phyloP scores from a whole-genome alignment of 2,113 vertebrate species.

The Machaerirhynchus nigripectus region DNA sequence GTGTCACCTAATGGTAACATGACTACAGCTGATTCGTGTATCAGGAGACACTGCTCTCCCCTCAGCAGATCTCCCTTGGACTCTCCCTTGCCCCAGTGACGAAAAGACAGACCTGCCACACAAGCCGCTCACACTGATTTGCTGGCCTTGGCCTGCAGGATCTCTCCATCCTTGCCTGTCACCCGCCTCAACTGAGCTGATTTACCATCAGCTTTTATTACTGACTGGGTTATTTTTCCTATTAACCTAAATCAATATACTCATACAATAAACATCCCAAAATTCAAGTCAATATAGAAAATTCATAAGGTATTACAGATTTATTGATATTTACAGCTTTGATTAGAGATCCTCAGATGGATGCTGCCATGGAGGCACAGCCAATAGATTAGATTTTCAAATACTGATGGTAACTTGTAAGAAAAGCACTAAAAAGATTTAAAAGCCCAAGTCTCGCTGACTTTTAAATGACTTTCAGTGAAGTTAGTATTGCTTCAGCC shows the following conservation, averaged over 20 bases:
- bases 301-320: slow-evolving; percentile 46
- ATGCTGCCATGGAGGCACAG: not conserved
- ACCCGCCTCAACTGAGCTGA: rapidly evolving
- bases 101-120: not conserved
- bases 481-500: not conserved
- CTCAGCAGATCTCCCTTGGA: not conserved
- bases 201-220: not conserved
- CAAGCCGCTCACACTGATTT: rapidly evolving
- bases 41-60: not conserved
- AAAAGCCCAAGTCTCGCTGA: not conserved
- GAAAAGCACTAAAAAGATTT: not conserved
- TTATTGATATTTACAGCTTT: slow-evolving; percentile 49
- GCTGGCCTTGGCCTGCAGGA: not conserved
- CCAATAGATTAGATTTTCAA: slow-evolving; percentile 27
- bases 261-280: slow-evolving; percentile 34
- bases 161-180: not conserved
- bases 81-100: rapidly evolving
- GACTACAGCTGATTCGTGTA: not conserved
- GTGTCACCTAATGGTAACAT: rapidly evolving
- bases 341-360: slow-evolving; percentile 15
- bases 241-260: slow-evolving; percentile 48
- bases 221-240: slow-evolving; percentile 34
- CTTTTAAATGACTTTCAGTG: slow-evolving; percentile 36
- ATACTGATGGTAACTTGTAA: slow-evolving; percentile 5
- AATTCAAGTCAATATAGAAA: slow-evolving; percentile 40